Evolutionary conservation across 2,113 vertebrate genomes (phyloP), one percentile per base, ranked within the genome.

Genomic region (Rhynchomys soricoides): DNA sequence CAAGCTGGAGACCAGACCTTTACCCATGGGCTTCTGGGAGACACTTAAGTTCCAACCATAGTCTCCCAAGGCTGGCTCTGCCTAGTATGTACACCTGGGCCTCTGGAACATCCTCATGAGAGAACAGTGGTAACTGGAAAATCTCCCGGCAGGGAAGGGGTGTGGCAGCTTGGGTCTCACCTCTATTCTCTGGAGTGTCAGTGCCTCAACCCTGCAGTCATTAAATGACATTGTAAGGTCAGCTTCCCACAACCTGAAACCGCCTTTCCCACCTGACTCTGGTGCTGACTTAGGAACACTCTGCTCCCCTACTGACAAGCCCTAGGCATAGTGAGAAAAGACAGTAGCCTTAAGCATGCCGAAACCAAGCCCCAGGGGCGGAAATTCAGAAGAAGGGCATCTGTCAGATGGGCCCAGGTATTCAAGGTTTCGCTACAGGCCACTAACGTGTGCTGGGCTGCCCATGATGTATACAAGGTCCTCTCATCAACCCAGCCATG

Each of bases 141-240:
- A 75, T 24, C 11, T 17, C 90, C n/a, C 21, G 11, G 48, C 21
- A 57, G 0, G 0, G 55, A 55, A 26, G 8, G 1, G 22, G 29
- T 21, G 7, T 15, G 0, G 0, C 0, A 0, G 16, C 77, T 57
- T 10, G 11, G 17, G 29, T n/a, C 4, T 0, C 17, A 5, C 29
- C 34, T 59, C 45, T 22, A 59, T 45, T 9, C 75, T 19, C 4
- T 50, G 24, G 64, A 66, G 64, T 66, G 64, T 31, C 64, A 66
- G 31, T 1, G 21, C 40, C 82, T 29, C 13, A 48, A 29, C 62
- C 66, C 0, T 55, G 4, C 0, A 7, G 34, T 24, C 21, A 0
- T 52, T 2, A 70, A 19, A 15, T 31, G 2, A 24, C 8, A 34
- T 29, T 59, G 29, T 52, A n/a, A 68, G 43, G 43, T 48, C 85